Evolutionary conservation across 2,888 invertebrate species (phyloP).

Genomic region (Terebella lapidaria): DNA sequence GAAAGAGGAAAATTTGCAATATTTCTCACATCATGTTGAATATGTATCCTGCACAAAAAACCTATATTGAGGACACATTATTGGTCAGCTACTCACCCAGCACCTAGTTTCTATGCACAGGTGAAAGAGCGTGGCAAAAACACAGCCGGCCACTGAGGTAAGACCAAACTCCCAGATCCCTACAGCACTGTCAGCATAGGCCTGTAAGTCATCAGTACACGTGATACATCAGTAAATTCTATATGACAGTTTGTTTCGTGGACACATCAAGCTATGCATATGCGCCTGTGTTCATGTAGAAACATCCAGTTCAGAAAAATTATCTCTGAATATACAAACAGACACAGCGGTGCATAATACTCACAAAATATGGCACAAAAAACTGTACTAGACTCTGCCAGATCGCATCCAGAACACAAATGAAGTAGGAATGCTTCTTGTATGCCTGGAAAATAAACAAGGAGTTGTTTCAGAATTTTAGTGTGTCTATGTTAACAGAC

Average conservation of each 20-base stretch:
- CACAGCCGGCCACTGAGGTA: background rate
- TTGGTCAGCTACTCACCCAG: constrained; percentile 3
- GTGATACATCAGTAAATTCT: background rate
- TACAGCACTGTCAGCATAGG: background rate
- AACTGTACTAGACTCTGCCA: constrained; percentile 11
- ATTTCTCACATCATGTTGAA: background rate
- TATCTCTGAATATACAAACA: too few species aligned
- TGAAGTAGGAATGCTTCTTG: constrained; percentile 5
- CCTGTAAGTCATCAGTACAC: constrained; percentile 1
- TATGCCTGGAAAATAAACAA: constrained; percentile 7
- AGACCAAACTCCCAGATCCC: constrained; percentile 9
- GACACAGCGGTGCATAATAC: too few species aligned
- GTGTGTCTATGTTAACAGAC: background rate
- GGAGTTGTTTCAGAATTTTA: background rate
- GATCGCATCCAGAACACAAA: constrained; percentile 7
- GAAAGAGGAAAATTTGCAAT: background rate
- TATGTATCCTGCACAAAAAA: background rate
- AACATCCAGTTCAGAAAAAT: too few species aligned
- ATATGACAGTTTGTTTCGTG: too few species aligned
- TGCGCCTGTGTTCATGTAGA: too few species aligned
- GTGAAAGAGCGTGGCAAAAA: background rate
- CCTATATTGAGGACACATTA: background rate
- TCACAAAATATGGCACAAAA: constrained; percentile 12
- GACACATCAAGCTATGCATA: too few species aligned
- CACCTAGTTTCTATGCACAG: constrained; percentile 4